phyloP scores from a whole-genome alignment of 1,140 invertebrate genomes.

The Ceratosolen fusciceps region DNA sequence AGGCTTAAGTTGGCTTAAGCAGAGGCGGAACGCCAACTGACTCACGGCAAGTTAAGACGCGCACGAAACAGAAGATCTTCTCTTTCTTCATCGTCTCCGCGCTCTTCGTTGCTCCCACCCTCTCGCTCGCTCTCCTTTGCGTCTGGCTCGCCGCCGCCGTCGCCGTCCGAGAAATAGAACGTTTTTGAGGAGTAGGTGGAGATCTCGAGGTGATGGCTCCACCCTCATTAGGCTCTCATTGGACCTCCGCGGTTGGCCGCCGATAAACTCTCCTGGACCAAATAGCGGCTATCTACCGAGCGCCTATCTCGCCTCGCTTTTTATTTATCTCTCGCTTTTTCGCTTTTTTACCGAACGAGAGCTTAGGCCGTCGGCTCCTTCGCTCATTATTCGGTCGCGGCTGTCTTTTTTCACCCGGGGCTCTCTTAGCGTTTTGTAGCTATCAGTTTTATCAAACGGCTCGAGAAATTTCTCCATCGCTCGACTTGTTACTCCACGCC shows the following conservation, averaged over 20 bases:
- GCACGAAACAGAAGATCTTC: slow-evolving; percentile 59
- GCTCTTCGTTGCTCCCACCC: background rate
- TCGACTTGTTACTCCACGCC: too few species aligned
- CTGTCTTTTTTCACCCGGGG: background rate
- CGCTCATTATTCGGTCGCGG: background rate
- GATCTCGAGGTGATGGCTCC: slow-evolving; percentile 65
- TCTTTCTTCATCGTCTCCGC: background rate
- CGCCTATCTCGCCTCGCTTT: background rate
- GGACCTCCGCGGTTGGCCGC: slow-evolving; percentile 46
- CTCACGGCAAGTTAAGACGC: slow-evolving; percentile 66
- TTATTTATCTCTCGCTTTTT: background rate
- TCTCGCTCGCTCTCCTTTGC: background rate
- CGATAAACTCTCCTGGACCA: slow-evolving; percentile 15
- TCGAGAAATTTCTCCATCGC: background rate
- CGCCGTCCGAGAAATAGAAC: slow-evolving; percentile 64
- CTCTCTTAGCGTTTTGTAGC: background rate
- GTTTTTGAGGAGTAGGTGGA: slow-evolving; percentile 69
- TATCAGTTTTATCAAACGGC: slow-evolving; percentile 22
- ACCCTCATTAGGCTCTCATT: slow-evolving; percentile 69
- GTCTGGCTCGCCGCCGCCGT: background rate
- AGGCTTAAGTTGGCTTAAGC: background rate
- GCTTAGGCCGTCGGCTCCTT: background rate
- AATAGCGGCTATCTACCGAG: background rate
- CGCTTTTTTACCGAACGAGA: background rate
- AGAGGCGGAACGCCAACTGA: slow-evolving; percentile 68